Evolutionary conservation across 2,113 vertebrate species (phyloP).

Genomic region (Anguilla japonica): DNA sequence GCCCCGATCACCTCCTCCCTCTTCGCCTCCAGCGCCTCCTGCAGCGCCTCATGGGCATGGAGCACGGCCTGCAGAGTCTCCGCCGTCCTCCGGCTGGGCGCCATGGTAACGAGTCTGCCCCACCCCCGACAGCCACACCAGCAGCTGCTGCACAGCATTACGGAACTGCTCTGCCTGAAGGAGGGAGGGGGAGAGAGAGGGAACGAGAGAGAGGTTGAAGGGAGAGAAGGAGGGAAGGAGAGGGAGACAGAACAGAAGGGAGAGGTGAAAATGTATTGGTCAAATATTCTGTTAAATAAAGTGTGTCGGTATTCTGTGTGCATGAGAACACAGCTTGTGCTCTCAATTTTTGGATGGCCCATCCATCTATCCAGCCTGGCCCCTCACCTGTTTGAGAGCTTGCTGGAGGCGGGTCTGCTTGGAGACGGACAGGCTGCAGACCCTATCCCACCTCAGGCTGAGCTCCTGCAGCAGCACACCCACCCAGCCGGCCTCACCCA

Average conservation of each 20-base stretch:
- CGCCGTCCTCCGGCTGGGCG: slow-evolving; percentile 87
- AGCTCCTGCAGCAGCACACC: slow-evolving; percentile 95
- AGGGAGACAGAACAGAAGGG: too few relatives aligned
- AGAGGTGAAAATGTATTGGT: too few relatives aligned
- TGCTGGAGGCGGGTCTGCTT: slow-evolving; percentile 92
- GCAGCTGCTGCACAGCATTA: slow-evolving; percentile 81
- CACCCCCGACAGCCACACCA: slow-evolving; percentile 96
- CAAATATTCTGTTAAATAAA: too few relatives aligned
- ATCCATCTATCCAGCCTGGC: neutral
- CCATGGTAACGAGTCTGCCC: slow-evolving; percentile 95
- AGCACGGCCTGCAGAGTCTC: slow-evolving; percentile 88
- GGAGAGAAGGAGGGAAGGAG: too few relatives aligned
- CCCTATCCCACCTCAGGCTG: slow-evolving; percentile 93
- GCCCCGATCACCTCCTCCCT: slow-evolving; percentile 81
- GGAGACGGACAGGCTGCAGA: slow-evolving; percentile 89
- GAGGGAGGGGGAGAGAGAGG: neutral
- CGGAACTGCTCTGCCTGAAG: slow-evolving; percentile 92
- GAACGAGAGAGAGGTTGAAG: too few relatives aligned
- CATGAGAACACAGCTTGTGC: too few relatives aligned
- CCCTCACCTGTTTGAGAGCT: slow-evolving; percentile 87
- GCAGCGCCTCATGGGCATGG: slow-evolving; percentile 87
- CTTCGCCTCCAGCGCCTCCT: slow-evolving; percentile 96
- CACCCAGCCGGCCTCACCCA: slow-evolving; percentile 86
- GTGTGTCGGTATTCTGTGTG: neutral
- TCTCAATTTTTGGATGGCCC: neutral